Evolutionary conservation across 2,888 invertebrate genomes (phyloP).

Genomic region (Furcula furcula): DNA sequence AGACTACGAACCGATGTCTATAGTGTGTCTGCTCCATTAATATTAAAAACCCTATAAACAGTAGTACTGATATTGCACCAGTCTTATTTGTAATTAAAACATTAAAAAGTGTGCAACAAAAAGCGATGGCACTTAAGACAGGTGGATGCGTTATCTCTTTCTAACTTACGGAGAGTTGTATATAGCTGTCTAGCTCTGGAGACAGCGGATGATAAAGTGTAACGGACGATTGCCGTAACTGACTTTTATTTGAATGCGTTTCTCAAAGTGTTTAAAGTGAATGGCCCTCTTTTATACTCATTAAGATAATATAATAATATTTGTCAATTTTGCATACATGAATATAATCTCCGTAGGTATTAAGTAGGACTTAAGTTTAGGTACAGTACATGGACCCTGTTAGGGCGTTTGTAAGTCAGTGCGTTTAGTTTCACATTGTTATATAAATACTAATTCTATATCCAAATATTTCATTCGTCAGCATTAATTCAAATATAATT

Average conservation of each 20-base stretch:
- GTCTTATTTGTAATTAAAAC: slow-evolving; percentile 57
- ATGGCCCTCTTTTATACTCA: not conserved
- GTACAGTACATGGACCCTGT: too few relatives aligned
- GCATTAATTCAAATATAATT: too few relatives aligned
- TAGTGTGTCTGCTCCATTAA: not conserved
- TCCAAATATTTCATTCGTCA: too few relatives aligned
- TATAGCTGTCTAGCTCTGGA: slow-evolving; percentile 54
- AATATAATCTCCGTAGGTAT: too few relatives aligned
- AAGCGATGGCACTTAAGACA: slow-evolving; percentile 49
- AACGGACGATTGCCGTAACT: slow-evolving; percentile 76
- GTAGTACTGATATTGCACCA: slow-evolving; percentile 58
- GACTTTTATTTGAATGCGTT: slow-evolving; percentile 58
- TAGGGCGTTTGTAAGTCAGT: too few relatives aligned
- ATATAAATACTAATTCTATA: too few relatives aligned
- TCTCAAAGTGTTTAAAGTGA: slow-evolving; percentile 44
- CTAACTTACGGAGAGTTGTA: slow-evolving; percentile 7
- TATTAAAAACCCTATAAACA: slow-evolving; percentile 5
- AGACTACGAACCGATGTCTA: not conserved
- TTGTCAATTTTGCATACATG: too few relatives aligned
- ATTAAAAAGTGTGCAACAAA: slow-evolving; percentile 48
- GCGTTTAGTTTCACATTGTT: too few relatives aligned
- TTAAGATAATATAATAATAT: slow-evolving; percentile 12
- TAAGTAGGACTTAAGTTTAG: too few relatives aligned
- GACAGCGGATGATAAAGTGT: slow-evolving; percentile 65
- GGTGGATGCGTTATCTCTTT: slow-evolving; percentile 58